phyloP scores from a whole-genome alignment of 2,888 invertebrate species.

The Pseudococcus viburni region DNA sequence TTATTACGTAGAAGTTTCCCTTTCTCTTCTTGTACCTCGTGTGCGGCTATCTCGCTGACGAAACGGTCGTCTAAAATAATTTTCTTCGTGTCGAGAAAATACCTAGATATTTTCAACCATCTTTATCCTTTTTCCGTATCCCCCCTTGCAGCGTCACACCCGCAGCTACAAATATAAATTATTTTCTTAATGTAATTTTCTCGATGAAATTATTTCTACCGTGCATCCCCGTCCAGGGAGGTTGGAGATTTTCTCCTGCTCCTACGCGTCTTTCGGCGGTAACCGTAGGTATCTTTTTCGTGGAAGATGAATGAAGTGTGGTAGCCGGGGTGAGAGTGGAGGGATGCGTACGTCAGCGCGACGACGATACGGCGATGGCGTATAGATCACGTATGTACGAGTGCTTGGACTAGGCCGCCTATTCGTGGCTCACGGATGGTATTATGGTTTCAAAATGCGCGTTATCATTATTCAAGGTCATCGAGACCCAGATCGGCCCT shows the following conservation, averaged over 20 bases:
- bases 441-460: constrained; percentile 11
- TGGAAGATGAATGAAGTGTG: neutral
- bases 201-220: neutral
- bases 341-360: neutral
- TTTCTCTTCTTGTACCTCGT: neutral
- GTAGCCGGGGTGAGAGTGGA: neutral
- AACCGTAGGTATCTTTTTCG: neutral
- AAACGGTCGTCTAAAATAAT: neutral
- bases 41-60: neutral
- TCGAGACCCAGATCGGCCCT: constrained; percentile 18
- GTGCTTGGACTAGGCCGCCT: neutral
- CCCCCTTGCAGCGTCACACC: neutral
- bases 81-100: neutral
- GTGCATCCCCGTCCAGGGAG: neutral
- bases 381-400: neutral
- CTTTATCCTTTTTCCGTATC: neutral
- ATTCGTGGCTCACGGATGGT: constrained; percentile 20
- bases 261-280: neutral
- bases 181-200: constrained; percentile 7
- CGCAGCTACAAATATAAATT: neutral
- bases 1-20: neutral
- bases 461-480: constrained; percentile 33
- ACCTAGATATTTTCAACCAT: neutral
- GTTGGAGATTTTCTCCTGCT: neutral
- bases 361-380: neutral